A percentile compares a stretch with the other conserved stretches of the same genome.
These are phyloP conservation scores for Rhinopomastus cyanomelas DNA, from an alignment of 2,113 vertebrate genomes.

Conservation along the genomic window DNA sequence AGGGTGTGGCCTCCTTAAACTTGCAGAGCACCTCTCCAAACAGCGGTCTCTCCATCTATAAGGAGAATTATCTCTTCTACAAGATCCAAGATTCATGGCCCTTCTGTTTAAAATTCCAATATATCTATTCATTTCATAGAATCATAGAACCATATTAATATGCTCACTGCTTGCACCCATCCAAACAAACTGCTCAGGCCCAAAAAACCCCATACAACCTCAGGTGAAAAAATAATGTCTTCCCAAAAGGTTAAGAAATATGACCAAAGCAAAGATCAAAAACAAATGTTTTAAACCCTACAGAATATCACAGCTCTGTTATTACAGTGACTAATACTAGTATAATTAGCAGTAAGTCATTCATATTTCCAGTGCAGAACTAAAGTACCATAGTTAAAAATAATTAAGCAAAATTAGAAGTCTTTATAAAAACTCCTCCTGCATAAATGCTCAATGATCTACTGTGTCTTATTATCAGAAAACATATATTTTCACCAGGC, in stretches of 20 bases:
- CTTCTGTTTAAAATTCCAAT: background rate
- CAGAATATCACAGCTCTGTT: background rate
- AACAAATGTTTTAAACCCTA: background rate
- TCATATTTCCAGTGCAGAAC: background rate
- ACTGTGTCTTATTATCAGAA: background rate
- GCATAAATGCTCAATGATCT: background rate
- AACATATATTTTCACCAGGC: background rate
- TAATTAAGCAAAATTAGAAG: background rate
- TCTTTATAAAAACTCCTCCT: background rate
- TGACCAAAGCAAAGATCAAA: background rate
- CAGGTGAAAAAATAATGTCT: background rate
- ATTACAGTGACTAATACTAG: background rate
- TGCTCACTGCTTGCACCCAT: background rate
- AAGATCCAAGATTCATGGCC: background rate
- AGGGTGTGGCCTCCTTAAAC: background rate
- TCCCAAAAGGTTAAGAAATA: background rate
- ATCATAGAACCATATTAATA: too few relatives aligned
- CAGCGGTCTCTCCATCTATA: background rate
- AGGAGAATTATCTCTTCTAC: background rate
- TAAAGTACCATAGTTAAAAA: background rate
- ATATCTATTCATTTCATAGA: accelerated
- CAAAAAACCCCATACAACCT: background rate
- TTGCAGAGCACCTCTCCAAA: background rate
- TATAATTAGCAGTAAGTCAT: background rate
- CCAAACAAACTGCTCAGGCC: background rate